Evolutionary conservation across 1,140 invertebrate genomes (phyloP), one percentile per base, ranked within the genome.

Genomic region (Drosophila seguyi): DNA sequence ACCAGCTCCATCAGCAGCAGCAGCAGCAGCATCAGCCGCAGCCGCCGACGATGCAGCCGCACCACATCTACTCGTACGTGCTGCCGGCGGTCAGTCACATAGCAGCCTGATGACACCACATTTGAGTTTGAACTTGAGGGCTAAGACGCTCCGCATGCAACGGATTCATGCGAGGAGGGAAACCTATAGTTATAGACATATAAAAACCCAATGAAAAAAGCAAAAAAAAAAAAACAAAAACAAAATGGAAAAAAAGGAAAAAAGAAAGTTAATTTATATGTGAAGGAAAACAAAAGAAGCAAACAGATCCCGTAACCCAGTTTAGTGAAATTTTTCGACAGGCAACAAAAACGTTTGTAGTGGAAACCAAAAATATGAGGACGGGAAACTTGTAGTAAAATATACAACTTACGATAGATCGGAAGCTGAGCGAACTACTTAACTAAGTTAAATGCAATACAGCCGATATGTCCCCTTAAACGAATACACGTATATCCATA

Each of bases 311-410:
- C 73, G 67, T 81, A 81, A 85, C 78, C 85, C 85, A 90, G 85
- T 90, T 90, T 90, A 90, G 85, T 85, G 75, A 90, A 90, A 90
- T 90, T 90, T 88, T 90, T 90, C 65, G 85, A 87, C 69, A 76
- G 85, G 74, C 69, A 65, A 59, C 44, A 66, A 65, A 80, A 57
- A 61, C 48, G 77, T 75, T 67, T 82, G 71, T 79, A 83, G 65
- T 57, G 39, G 53, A 62, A 77, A 84, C 56, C 71, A 68, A 75
- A 76, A 62, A 59, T 65, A 34, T 41, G 63, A 81, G 55, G 78
- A 72, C 55, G 65, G 44, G 76, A 50, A 90, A 78, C 67, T 90
- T 88, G 85, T 90, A 90, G 85, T 81, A 90, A 90, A 90, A 90
- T 90, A 90, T 90, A 90, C 85, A 87, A 78, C 71, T 52, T 31